A percentile compares a stretch with the other conserved stretches of the same genome.
Conservation (phyloP, 2,113 vertebrate species). For the Sylvietta virens region DNA sequence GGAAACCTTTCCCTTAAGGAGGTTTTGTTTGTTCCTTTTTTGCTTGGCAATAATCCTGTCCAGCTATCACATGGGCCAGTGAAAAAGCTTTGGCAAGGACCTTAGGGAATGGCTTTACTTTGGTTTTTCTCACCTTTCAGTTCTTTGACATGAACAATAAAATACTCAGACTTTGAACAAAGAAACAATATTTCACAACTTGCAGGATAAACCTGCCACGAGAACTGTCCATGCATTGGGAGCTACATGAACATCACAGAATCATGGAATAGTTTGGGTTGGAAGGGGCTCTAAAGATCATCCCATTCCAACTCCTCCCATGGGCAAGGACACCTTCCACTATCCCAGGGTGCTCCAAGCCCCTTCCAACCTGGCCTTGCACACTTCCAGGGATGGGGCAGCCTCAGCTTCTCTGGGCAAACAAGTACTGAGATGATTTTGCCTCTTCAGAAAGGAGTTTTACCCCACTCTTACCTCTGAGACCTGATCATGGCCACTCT, state of each 20-base stretch:
- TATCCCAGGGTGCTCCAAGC: not conserved
- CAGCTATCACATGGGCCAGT: not conserved
- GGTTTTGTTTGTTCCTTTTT: not conserved
- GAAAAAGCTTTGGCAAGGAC: not conserved
- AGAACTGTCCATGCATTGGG: not conserved
- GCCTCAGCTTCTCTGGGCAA: too few species aligned
- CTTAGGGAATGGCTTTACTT: not conserved
- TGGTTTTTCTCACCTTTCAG: not conserved
- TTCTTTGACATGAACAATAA: not conserved
- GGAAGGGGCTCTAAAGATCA: not conserved
- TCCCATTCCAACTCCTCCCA: accelerated
- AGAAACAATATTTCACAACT: not conserved
- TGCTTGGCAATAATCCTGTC: not conserved
- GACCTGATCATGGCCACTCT: not conserved
- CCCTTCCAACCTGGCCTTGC: accelerated
- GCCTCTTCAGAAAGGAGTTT: not conserved
- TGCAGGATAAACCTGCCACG: not conserved
- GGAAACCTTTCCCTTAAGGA: not conserved
- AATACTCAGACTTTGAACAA: not conserved
- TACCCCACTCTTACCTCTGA: not conserved
- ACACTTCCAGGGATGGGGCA: not conserved
- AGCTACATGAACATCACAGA: not conserved
- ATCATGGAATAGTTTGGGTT: not conserved
- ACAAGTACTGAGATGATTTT: not conserved
- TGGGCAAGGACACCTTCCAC: not conserved